These are phyloP conservation scores for Torymus texanus DNA, from an alignment of 2,888 invertebrate genomes.

Conservation along the genomic window DNA sequence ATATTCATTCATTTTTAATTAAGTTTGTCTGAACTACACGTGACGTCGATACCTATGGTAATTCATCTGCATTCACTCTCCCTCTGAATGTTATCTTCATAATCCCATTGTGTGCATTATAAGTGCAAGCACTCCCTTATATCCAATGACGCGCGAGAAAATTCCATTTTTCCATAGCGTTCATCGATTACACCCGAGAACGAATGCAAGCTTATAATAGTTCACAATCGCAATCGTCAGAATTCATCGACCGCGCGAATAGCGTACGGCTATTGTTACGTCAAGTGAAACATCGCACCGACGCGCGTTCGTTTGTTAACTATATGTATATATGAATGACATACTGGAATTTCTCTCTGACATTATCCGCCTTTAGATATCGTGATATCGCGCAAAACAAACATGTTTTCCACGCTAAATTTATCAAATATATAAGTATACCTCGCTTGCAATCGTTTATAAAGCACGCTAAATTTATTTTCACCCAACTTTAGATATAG, in stretches of 20 bases:
- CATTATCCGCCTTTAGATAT: background rate
- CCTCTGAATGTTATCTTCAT: conserved; percentile 31
- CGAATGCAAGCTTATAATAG: background rate
- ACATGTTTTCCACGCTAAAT: background rate
- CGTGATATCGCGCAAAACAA: background rate
- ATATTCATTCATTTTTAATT: conserved; percentile 39
- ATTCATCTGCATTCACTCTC: conserved; percentile 20
- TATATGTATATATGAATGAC: conserved; percentile 8
- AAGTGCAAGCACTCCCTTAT: conserved; percentile 33
- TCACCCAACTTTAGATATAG: too few species aligned
- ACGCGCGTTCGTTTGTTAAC: background rate
- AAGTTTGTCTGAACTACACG: background rate
- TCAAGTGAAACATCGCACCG: conserved; percentile 8
- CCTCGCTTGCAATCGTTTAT: too few species aligned
- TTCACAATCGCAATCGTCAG: conserved; percentile 32
- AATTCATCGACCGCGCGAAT: conserved; percentile 19
- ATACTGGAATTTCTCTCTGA: conserved; percentile 27
- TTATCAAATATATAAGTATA: too few species aligned
- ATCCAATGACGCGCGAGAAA: conserved; percentile 41
- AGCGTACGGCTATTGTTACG: conserved; percentile 2
- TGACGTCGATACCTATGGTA: conserved; percentile 10
- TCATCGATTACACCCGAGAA: background rate
- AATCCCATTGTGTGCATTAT: conserved; percentile 43
- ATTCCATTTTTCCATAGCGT: conserved; percentile 16
- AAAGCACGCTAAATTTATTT: too few species aligned